These are phyloP conservation scores for Drosophila yakuba DNA, from an alignment of 1,140 invertebrate species.

Conservation along the genomic window DNA sequence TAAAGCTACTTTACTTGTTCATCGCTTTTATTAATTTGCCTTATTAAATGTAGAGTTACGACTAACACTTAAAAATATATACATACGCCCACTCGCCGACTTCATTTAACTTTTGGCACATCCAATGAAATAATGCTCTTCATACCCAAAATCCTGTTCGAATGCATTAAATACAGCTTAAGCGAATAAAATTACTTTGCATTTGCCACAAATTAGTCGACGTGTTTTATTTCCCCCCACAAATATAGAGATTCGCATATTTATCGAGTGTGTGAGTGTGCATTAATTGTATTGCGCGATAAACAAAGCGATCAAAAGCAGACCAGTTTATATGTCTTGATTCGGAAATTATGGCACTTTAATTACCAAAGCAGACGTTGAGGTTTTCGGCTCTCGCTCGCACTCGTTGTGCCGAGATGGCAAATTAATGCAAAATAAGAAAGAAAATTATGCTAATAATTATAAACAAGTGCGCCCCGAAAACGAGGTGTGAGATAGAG, in stretches of 20 bases:
- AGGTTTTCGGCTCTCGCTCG: slow-evolving; percentile 6
- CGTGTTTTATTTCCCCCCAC: slow-evolving; percentile 3
- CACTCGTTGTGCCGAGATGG: neutral
- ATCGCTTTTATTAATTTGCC: neutral
- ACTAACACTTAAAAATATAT: neutral
- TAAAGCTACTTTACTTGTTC: too few relatives aligned
- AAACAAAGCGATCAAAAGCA: slow-evolving; percentile 62
- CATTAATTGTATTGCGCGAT: slow-evolving; percentile 56
- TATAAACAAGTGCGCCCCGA: slow-evolving; percentile 71
- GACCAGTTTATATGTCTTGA: slow-evolving; percentile 61
- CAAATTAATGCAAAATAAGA: slow-evolving; percentile 76
- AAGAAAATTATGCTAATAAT: slow-evolving; percentile 82
- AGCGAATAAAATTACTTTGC: slow-evolving; percentile 47
- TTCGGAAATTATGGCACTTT: slow-evolving; percentile 70
- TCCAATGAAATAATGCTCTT: slow-evolving; percentile 32
- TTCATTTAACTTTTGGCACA: slow-evolving; percentile 18
- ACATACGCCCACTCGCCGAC: slow-evolving; percentile 5
- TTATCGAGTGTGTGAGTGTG: slow-evolving; percentile 9
- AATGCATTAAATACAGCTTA: slow-evolving; percentile 28
- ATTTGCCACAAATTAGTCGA: slow-evolving; percentile 47
- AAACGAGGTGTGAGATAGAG: slow-evolving; percentile 28
- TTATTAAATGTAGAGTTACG: neutral
- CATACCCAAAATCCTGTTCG: slow-evolving; percentile 36
- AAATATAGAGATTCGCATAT: slow-evolving; percentile 6
- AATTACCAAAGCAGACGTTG: slow-evolving; percentile 67